phyloP scores from a whole-genome alignment of 2,888 invertebrate species.

The Rhagonycha lutea region DNA sequence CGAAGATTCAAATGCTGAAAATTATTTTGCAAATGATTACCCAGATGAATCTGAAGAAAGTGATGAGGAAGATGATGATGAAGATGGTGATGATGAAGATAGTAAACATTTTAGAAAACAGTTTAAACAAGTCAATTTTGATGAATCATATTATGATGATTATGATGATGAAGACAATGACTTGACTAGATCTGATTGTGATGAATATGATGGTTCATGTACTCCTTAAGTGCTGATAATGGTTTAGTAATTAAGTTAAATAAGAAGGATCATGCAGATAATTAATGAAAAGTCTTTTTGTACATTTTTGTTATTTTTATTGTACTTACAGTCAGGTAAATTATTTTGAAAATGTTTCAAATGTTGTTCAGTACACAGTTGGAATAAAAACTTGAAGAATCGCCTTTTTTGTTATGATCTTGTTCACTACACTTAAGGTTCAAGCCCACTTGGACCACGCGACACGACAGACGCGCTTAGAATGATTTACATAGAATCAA shows the following conservation, averaged over 20 bases:
- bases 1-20: neutral
- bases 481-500: no score
- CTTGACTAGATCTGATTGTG: neutral
- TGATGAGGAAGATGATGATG: neutral
- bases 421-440: no score
- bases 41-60: neutral
- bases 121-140: neutral
- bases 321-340: no score
- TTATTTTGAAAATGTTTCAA: no score
- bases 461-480: no score
- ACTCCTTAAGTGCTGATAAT: neutral
- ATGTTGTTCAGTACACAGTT: no score
- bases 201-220: neutral
- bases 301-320: neutral
- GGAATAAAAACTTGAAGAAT: no score
- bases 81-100: neutral
- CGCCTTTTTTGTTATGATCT: no score
- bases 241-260: neutral
- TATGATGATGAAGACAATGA: neutral
- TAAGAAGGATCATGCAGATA: neutral
- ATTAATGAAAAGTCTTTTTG: neutral
- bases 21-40: neutral
- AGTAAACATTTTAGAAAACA: neutral
- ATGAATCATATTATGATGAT: neutral
- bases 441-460: no score